These are phyloP conservation scores for Atrichornis clamosus DNA, from an alignment of 2,113 vertebrate genomes.

Conservation along the genomic window DNA sequence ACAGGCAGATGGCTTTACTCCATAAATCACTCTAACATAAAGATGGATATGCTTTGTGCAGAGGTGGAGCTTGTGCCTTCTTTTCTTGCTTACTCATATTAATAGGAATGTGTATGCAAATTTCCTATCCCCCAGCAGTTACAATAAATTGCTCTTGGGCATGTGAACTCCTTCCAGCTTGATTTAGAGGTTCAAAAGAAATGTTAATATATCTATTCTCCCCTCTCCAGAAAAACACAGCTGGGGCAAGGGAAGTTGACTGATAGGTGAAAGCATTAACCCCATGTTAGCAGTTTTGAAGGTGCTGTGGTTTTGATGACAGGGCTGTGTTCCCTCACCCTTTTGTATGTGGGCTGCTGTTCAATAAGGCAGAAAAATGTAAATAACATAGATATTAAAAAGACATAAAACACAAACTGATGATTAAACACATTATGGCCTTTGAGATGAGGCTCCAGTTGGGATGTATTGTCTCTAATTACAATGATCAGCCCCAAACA, in stretches of 20 bases:
- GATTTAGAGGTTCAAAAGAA: slow-evolving; percentile 10
- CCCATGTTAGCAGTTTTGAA: neutral
- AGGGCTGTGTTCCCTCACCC: neutral
- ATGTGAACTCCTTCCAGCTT: neutral
- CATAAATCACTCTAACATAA: neutral
- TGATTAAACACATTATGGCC: neutral
- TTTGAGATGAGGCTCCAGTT: neutral
- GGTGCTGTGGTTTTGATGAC: neutral
- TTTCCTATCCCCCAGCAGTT: neutral
- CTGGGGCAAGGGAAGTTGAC: neutral
- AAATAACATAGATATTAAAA: neutral
- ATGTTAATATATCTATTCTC: neutral
- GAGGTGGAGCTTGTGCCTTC: neutral
- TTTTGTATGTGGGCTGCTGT: neutral
- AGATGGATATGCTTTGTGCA: neutral
- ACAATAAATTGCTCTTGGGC: neutral
- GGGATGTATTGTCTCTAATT: neutral
- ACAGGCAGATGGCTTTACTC: neutral
- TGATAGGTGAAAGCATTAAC: neutral
- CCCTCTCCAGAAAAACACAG: neutral
- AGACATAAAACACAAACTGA: neutral
- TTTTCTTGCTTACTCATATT: neutral
- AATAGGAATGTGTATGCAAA: neutral
- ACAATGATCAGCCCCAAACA: neutral
- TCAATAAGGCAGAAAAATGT: neutral